A percentile compares a stretch with the other conserved stretches of the same genome.
Conservation (phyloP, 2,113 vertebrate genomes). For the Puffinus mauretanicus region DNA sequence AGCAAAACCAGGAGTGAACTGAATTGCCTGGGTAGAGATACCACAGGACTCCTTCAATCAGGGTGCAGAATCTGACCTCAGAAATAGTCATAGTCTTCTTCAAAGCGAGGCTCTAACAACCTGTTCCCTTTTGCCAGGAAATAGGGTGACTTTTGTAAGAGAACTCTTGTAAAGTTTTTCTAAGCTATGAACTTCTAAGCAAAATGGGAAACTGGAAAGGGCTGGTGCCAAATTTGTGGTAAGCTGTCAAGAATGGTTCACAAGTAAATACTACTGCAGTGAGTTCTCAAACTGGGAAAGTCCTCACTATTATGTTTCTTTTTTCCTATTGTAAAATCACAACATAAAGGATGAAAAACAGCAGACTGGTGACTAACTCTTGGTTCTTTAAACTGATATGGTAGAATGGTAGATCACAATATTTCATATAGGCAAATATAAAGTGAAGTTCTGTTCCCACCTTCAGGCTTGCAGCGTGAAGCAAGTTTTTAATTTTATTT, state of each 20-base stretch:
- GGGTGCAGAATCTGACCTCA: not conserved
- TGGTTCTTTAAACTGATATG: not conserved
- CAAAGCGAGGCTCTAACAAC: not conserved
- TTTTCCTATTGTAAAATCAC: not conserved
- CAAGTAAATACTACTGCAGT: not conserved
- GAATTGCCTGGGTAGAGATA: not conserved
- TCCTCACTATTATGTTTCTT: not conserved
- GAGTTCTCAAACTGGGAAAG: not conserved
- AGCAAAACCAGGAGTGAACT: not conserved
- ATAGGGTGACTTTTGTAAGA: not conserved
- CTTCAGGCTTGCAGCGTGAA: not conserved
- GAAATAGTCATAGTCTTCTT: not conserved
- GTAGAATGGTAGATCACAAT: not conserved
- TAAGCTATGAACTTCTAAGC: not conserved
- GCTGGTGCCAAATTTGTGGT: not conserved
- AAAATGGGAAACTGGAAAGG: not conserved
- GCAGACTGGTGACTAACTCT: not conserved
- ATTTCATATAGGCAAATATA: not conserved
- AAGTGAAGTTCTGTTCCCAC: not conserved
- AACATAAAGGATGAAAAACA: not conserved
- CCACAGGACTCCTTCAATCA: not conserved
- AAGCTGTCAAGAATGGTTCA: not conserved
- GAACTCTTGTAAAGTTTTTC: not conserved
- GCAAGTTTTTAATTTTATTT: not conserved
- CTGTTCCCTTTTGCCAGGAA: not conserved